Conservation (phyloP, 2,888 invertebrate species). For the Bibio marci region DNA sequence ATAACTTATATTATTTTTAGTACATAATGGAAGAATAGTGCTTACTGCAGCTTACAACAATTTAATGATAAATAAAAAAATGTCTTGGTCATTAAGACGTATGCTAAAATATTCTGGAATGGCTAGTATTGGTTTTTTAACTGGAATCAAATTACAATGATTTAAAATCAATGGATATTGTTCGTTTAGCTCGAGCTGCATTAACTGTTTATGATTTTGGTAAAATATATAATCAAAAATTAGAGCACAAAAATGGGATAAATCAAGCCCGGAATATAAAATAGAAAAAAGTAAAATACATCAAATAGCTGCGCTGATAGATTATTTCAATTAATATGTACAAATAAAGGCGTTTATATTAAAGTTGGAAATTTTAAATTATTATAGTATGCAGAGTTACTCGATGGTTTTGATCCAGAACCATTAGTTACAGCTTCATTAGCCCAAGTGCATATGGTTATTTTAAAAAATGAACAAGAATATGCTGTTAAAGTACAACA, state of each 20-base stretch:
- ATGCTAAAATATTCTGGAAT: constrained; percentile 24
- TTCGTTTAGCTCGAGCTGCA: constrained; percentile 76
- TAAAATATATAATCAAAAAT: constrained; percentile 54
- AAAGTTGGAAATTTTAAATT: no score
- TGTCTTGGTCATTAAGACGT: constrained; percentile 17
- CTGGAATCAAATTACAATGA: constrained; percentile 45
- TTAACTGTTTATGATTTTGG: constrained; percentile 63
- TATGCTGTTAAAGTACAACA: constrained; percentile 98
- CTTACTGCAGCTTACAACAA: no score
- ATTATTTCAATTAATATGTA: no score
- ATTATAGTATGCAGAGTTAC: constrained; percentile 63
- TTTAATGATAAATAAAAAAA: no score
- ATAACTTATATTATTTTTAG: no score
- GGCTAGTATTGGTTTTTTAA: constrained; percentile 40
- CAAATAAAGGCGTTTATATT: no score
- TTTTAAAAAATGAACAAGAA: constrained; percentile 44
- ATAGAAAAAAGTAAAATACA: constrained; percentile 61
- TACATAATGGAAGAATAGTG: no score
- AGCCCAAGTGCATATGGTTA: constrained; percentile 84
- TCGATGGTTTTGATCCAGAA: constrained; percentile 61
- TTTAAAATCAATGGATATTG: constrained; percentile 63
- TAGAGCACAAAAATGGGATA: constrained; percentile 54
- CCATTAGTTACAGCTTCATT: constrained; percentile 92
- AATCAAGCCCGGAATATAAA: constrained; percentile 45
- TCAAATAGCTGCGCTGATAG: constrained; percentile 64